Percentiles rank a stretch among this genome's conserved stretches.
Conservation (phyloP, 1,140 invertebrate species). For the Heliconius himera region DNA sequence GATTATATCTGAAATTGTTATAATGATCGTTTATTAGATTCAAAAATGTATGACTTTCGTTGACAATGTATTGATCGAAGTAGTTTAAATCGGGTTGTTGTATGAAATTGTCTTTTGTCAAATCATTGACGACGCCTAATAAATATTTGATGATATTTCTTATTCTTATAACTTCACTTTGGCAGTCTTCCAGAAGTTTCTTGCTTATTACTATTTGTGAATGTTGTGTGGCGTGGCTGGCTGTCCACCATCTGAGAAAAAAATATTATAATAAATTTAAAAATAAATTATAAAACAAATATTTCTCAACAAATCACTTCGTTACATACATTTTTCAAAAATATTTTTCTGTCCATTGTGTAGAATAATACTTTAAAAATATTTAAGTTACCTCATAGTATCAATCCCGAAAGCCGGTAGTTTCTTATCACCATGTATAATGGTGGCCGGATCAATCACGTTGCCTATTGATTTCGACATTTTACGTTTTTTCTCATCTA, state of each 20-base stretch:
- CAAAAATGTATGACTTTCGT: conserved; percentile 85
- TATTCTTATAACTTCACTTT: conserved; percentile 89
- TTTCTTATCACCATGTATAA: conserved; percentile 87
- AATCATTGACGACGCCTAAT: conserved; percentile 85
- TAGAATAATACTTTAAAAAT: not conserved
- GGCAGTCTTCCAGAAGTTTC: conserved; percentile 86
- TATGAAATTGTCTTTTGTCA: conserved; percentile 46
- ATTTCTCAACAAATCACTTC: no score
- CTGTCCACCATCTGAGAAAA: conserved; percentile 92
- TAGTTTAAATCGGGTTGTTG: conserved; percentile 81
- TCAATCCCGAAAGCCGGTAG: conserved; percentile 87
- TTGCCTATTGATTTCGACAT: conserved; percentile 99
- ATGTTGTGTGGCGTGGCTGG: conserved; percentile 90
- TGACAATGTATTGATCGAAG: conserved; percentile 91
- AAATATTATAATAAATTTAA: not conserved
- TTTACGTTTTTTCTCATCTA: conserved; percentile 95
- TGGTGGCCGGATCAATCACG: conserved; percentile 91
- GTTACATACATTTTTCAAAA: no score
- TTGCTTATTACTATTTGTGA: conserved; percentile 88
- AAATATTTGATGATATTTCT: conserved; percentile 90
- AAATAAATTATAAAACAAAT: no score
- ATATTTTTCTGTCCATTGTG: no score
- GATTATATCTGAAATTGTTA: conserved; percentile 88
- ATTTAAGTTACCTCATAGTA: conserved; percentile 83
- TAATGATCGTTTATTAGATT: conserved; percentile 86